Evolutionary conservation across 2,113 vertebrate genomes (phyloP), one percentile per base, ranked within the genome.

Genomic region (Heterocephalus glaber): DNA sequence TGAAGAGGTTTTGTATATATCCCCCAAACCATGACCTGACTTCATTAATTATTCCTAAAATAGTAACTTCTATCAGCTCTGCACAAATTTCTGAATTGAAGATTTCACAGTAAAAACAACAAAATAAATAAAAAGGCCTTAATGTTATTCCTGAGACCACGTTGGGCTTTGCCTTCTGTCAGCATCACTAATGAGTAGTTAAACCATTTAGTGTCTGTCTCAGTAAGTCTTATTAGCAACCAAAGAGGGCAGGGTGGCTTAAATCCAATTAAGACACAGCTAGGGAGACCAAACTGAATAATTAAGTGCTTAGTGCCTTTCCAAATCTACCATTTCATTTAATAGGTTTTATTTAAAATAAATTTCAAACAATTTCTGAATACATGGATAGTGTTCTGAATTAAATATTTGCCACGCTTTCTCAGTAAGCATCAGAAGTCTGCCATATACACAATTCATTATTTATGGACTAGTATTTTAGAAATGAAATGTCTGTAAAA

Each of bases 251-350:
- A 91, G 96, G 96, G 96, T 83, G 63, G 60, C 93, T 97, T 86
- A 66, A 94, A 93, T 91, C 86, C 94, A 97, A 95, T 96, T 97
- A 97, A 96, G 89, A 86, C 70, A 88, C 65, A 97, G 44, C 77
- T 52, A 63, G 66, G 33, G 92, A 96, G 96, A 95, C 80, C 52
- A 89, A 95, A 58, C 76, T 94, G 83, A 96, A 92, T 97, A 96
- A 97, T 95, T 79, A 95, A 96, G 84, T 89, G 38, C 58, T 96
- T 70, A 94, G 79, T 87, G 66, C 49, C 68, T 91, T 96, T 97
- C 80, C 63, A 87, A 63, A 94, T 96, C 70, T 92, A 90, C 65
- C 56, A 77, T 82, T 65, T 96, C 76, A 72, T 72, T 93, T 95
- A 94, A 87, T 83, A 92, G 58, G 12, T 85, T 93, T 77, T 86